Evolutionary conservation across 2,888 invertebrate genomes (phyloP).

Genomic region (Xanthorhoe spadicearia): DNA sequence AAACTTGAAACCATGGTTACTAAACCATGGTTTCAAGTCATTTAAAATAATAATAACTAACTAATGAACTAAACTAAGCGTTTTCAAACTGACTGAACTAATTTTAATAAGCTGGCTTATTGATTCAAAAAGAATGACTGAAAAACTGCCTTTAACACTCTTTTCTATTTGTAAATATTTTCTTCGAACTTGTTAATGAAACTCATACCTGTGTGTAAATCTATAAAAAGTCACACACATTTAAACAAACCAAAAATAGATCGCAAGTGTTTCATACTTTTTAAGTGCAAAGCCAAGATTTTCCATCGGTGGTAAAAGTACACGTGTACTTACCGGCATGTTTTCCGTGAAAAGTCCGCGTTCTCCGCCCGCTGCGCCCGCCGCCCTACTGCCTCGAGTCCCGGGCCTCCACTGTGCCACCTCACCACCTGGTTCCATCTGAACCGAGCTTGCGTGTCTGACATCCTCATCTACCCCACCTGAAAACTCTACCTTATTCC

Average conservation of each 20-base stretch:
- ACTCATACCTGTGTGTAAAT: background rate
- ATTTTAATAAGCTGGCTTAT: too few species aligned
- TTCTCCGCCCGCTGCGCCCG: conserved; percentile 69
- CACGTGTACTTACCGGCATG: conserved; percentile 73
- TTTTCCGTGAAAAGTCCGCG: conserved; percentile 65
- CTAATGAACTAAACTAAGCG: too few species aligned
- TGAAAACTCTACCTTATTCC: conserved; percentile 59
- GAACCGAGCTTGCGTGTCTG: conserved; percentile 77
- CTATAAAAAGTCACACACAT: background rate
- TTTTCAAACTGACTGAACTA: too few species aligned
- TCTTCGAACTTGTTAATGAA: too few species aligned
- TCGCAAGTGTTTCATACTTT: too few species aligned
- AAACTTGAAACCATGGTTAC: too few species aligned
- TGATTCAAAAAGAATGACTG: too few species aligned
- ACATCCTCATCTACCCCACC: conserved; percentile 58
- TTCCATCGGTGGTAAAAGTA: conserved; percentile 18
- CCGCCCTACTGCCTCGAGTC: conserved; percentile 76
- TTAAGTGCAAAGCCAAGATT: background rate
- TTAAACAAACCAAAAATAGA: background rate
- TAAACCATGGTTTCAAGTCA: background rate
- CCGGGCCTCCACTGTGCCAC: conserved; percentile 76
- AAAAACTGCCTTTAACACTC: too few species aligned
- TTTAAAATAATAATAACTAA: too few species aligned
- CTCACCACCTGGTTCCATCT: conserved; percentile 78
- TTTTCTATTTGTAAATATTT: too few species aligned